Evolutionary conservation across 2,113 vertebrate genomes (phyloP), one percentile per base, ranked within the genome.

Genomic region (Hippocampus guttulatus): DNA sequence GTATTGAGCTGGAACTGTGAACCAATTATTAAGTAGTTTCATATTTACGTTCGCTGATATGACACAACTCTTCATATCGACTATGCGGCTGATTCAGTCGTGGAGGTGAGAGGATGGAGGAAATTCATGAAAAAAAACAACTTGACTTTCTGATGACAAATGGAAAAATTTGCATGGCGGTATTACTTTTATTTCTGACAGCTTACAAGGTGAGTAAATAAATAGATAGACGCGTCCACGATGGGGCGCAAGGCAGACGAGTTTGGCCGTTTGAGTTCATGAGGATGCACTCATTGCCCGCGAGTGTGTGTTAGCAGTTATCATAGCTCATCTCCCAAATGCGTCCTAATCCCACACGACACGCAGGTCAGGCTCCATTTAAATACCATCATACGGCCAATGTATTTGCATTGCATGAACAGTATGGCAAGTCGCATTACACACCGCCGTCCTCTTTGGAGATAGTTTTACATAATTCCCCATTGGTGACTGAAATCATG

Each of bases 321-420:
- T 90, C 83, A 80, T 82, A 76, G 75, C 75, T 88, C 83, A 87
- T 90, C 87, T 86, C 79, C 81, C 80, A 77, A 85, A 85, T 77
- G 76, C 82, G 82, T 88, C 86, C 68, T 90, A 91, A 89, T 91
- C 86, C 81, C 83, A 61, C 77, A 65, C 70, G 88, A 90, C 91
- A 85, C 82, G 73, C 73, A 77, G 81, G 84, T 89, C 86, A 79
- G 78, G 86, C 87, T 85, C 78, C 71, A 90, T 91, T 90, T 84
- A 77, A 88, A 90, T 92, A 89, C 84, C 85, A 87, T 92, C n/a
- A 9, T 90, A 83, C 85, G 89, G 86, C 88, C 77, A 81, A 87
- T 89, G 79, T 86, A 92, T 93, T 92, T 91, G 90, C 91, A 91
- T 92, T 92, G 88, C 91, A 92, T 91, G 90, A 92, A 91, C 88